Base-by-base conservation (phyloP, 2,888 invertebrate genomes). In the Agonopterix heracliana region DNA sequence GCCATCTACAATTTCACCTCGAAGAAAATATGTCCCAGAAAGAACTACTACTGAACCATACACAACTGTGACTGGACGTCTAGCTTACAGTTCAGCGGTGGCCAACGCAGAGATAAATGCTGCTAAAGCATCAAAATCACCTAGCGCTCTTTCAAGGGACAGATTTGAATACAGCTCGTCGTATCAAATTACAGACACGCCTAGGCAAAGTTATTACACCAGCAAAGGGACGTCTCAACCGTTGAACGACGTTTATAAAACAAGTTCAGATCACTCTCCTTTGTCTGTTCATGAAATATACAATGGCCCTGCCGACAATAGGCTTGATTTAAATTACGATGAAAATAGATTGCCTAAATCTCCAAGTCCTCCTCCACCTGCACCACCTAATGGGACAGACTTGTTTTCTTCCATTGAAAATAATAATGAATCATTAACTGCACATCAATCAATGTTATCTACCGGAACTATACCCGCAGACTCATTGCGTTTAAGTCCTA, bases 361-460 rank as follows among this genome's bases (percentile, higher is more conserved):
- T 26, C 92, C 93, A 0, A 94, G 94, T 71, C 95, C 95, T 2
- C 95, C 95, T 2, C 95, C 95, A 3, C 95, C 95, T 26, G 95
- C 95, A 0, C 95, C 95, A 0, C 91, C 91, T 51, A 94, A 94
- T 71, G 90, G 90, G 34, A 79, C 80, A 45, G 79, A 88, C 60
- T 64, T 82, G 54, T 90, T 92, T 74, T 74, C 90, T 44, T 63
- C 74, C 12, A 70, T 80, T 43, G 78, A 82, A 65, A 83, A 82
- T 65, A 82, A 80, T 51, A 81, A 73, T 56, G 76, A 79, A 45
- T 45, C 59, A 48, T 51, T 74, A 50, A 48, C 70, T 45, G 52
- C 66, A 46, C 75, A 78, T 56, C 71, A 77, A 59, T 62, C 76
- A 41, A 78, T 81, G 78, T 56, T 87, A 46, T 74, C 81, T 38